Evolutionary conservation across 2,797 vertebrate species (phyloP).

Genomic region (Echeneis naucrates): DNA sequence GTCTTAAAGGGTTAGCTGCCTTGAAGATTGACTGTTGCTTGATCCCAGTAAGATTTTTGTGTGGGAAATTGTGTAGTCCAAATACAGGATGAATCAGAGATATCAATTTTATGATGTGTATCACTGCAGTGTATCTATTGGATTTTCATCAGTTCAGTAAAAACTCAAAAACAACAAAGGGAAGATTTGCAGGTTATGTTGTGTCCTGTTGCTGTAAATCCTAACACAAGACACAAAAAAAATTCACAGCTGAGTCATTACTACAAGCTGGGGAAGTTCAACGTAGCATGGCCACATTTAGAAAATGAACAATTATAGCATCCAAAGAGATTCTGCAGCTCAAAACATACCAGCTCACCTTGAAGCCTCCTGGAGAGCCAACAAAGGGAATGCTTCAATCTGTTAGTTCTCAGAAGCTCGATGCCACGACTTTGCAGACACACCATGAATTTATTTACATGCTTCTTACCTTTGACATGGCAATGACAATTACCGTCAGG

Average conservation of each 20-base stretch:
- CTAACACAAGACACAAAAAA: not conserved
- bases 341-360: constrained; percentile 49
- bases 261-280: constrained; percentile 17
- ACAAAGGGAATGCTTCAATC: constrained; percentile 53
- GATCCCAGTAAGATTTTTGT: constrained; percentile 10
- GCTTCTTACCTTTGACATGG: constrained; percentile 55
- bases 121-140: constrained; percentile 14
- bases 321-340: constrained; percentile 6
- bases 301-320: constrained; percentile 32
- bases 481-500: constrained; percentile 51
- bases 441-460: constrained; percentile 68
- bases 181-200: not conserved
- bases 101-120: constrained; percentile 13
- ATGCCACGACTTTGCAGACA: constrained; percentile 50
- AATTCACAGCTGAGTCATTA: constrained; percentile 18
- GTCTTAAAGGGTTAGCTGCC: constrained; percentile 22
- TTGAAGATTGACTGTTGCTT: constrained; percentile 27
- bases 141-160: constrained; percentile 25
- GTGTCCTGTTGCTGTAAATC: not conserved
- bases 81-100: constrained; percentile 7
- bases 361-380: constrained; percentile 54
- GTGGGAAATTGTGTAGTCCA: constrained; percentile 23
- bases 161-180: constrained; percentile 15
- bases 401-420: constrained; percentile 39
- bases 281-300: constrained; percentile 7